phyloP scores from a whole-genome alignment of 2,888 invertebrate genomes.

The Cloeon dipterum region DNA sequence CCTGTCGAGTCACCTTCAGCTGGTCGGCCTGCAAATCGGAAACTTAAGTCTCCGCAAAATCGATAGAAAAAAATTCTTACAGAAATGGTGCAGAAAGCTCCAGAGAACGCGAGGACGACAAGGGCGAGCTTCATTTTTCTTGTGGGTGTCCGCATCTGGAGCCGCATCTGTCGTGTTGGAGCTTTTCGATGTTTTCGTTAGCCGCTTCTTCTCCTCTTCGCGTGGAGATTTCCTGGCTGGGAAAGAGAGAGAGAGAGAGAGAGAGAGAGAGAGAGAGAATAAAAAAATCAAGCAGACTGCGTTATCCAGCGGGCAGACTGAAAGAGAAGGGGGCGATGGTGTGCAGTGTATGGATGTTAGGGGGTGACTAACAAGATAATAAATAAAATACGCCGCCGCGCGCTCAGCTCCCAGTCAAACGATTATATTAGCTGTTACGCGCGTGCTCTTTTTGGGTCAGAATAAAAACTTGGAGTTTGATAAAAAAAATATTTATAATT shows the following conservation, averaged over 20 bases:
- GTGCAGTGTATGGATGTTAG: not conserved
- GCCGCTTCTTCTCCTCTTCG: not conserved
- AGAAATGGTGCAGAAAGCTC: not conserved
- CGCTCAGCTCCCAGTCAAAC: no score
- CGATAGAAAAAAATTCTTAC: not conserved
- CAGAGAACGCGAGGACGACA: not conserved
- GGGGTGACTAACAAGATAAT: not conserved
- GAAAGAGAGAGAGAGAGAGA: not conserved
- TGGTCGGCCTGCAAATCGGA: constrained; percentile 29
- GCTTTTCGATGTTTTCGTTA: not conserved
- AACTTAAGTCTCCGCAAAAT: no score
- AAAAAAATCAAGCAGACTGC: no score
- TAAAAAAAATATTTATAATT: no score
- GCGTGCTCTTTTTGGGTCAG: no score
- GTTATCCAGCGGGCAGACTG: no score
- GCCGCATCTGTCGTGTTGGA: not conserved
- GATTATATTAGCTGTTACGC: no score
- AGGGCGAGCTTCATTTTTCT: not conserved
- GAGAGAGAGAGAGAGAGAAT: no score
- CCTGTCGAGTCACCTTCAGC: constrained; percentile 52
- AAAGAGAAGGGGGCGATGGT: not conserved
- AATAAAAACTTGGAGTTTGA: no score
- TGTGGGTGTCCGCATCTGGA: not conserved
- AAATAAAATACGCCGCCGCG: not conserved
- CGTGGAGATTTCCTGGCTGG: not conserved